Evolutionary conservation across 1,140 invertebrate genomes (phyloP).

Genomic region (Procambarus clarkii): DNA sequence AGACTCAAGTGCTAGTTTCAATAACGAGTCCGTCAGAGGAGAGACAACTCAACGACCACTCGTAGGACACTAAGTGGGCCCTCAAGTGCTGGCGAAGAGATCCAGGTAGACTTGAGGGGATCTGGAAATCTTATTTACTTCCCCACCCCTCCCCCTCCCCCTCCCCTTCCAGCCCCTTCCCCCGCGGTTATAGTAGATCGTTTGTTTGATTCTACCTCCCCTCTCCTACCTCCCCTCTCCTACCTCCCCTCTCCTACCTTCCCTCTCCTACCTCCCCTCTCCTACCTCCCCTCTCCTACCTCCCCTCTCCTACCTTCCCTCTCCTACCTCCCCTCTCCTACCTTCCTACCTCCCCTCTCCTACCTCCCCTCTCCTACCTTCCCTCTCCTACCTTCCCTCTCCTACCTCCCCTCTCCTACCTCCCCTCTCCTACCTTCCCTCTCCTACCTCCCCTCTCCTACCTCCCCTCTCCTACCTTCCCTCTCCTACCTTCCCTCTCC

Average conservation of each 20-base stretch:
- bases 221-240: not conserved
- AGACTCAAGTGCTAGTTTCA: slow-evolving; percentile 55
- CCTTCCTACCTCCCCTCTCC: too few species aligned
- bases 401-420: not conserved
- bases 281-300: too few species aligned
- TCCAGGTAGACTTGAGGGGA: not conserved
- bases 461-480: too few species aligned
- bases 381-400: not conserved
- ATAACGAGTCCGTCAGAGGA: slow-evolving; percentile 42
- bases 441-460: not conserved
- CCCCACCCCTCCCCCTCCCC: not conserved
- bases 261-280: too few species aligned
- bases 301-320: too few species aligned
- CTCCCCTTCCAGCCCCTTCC: not conserved
- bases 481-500: not conserved
- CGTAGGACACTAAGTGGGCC: slow-evolving; percentile 28
- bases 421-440: not conserved
- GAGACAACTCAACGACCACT: slow-evolving; percentile 50
- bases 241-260: too few species aligned
- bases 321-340: too few species aligned
- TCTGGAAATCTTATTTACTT: not conserved
- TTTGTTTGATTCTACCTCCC: too few species aligned
- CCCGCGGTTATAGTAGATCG: too few species aligned
- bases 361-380: not conserved
- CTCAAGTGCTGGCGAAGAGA: slow-evolving; percentile 36